Conservation (phyloP, 1,140 invertebrate species). For the Danaus plexippus region DNA sequence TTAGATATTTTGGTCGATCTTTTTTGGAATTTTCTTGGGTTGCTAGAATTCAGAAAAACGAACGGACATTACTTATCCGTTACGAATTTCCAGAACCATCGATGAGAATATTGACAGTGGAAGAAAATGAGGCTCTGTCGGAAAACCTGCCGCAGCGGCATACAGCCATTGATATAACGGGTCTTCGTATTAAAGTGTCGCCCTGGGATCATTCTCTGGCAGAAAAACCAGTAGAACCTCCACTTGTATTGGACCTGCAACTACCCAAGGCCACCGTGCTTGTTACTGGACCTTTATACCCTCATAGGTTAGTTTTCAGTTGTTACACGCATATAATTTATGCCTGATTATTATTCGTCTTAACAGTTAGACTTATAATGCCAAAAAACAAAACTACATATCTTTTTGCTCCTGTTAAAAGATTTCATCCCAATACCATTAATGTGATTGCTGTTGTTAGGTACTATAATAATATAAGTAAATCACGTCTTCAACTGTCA, state of each 20-base stretch:
- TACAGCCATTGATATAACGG: slow-evolving; percentile 21
- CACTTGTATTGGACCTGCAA: slow-evolving; percentile 29
- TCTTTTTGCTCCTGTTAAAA: too few species aligned
- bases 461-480: too few species aligned
- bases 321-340: neutral
- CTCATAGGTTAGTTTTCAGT: slow-evolving; percentile 36
- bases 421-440: too few species aligned
- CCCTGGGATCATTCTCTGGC: slow-evolving; percentile 34
- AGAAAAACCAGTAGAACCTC: slow-evolving; percentile 14
- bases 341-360: too few species aligned
- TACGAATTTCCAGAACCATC: slow-evolving; percentile 24
- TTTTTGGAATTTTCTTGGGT: too few species aligned
- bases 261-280: slow-evolving; percentile 22
- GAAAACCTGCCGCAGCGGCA: slow-evolving; percentile 45
- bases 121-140: slow-evolving; percentile 43
- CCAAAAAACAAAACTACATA: too few species aligned
- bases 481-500: too few species aligned
- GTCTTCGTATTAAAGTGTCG: slow-evolving; percentile 25
- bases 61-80: neutral
- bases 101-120: slow-evolving; percentile 42
- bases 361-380: too few species aligned
- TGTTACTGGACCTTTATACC: slow-evolving; percentile 40
- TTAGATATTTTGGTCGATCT: too few species aligned
- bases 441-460: too few species aligned
- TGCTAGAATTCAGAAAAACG: neutral